Percentiles rank a stretch among this genome's conserved stretches.
Evolutionary conservation across 2,888 invertebrate genomes (phyloP).

Genomic region (Orchesella flavescens): DNA sequence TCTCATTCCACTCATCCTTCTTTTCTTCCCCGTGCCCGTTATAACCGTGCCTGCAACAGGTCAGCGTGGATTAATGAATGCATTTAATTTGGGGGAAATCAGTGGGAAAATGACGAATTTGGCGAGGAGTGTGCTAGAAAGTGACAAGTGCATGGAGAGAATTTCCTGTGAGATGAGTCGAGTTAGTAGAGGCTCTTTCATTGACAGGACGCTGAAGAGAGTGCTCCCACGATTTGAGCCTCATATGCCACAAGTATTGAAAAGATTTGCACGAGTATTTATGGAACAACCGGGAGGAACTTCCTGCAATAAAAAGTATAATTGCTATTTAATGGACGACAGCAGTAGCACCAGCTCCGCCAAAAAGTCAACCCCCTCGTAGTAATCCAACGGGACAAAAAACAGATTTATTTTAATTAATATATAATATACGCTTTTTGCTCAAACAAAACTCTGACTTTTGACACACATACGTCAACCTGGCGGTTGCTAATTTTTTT

Average conservation of each 20-base stretch:
- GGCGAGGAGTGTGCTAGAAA: constrained; percentile 64
- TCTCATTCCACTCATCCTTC: constrained; percentile 65
- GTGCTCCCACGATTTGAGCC: constrained; percentile 49
- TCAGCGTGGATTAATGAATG: constrained; percentile 27
- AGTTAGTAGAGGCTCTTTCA: constrained; percentile 62
- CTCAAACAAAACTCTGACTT: constrained; percentile 3
- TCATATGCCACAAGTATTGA: constrained; percentile 44
- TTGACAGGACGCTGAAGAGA: constrained; percentile 67
- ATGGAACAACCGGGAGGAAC: constrained; percentile 43
- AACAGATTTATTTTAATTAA: neutral
- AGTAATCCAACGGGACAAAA: constrained; percentile 2
- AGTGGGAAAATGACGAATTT: constrained; percentile 60
- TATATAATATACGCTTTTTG: constrained; percentile 14
- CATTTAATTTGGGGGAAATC: constrained; percentile 60
- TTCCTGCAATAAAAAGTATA: constrained; percentile 49
- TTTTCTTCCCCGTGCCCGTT: constrained; percentile 69
- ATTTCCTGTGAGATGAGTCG: constrained; percentile 69
- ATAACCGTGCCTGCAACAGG: constrained; percentile 61
- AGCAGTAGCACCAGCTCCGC: neutral
- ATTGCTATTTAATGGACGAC: constrained; percentile 56
- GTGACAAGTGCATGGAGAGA: constrained; percentile 69
- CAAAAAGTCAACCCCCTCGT: constrained; percentile 18
- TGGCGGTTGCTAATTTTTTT: no score
- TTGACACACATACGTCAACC: no score
- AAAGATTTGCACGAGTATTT: constrained; percentile 47